These are phyloP conservation scores for Adela reaumurella DNA, from an alignment of 2,888 invertebrate species.

Conservation along the genomic window DNA sequence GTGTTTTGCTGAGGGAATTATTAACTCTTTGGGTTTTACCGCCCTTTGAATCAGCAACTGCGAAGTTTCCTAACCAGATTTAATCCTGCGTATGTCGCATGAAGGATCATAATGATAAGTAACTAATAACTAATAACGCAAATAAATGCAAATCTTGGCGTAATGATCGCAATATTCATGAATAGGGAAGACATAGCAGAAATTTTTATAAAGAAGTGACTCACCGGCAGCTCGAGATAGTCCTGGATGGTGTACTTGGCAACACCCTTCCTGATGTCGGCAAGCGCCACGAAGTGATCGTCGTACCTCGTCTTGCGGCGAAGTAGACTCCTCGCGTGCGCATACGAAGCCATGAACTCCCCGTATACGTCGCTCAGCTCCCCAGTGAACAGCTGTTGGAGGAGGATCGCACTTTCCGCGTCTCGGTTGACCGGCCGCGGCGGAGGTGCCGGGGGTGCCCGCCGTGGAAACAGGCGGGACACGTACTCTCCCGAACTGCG, in stretches of 20 bases:
- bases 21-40: background rate
- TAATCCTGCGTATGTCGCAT: too few relatives aligned
- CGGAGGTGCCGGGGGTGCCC: conserved; percentile 36
- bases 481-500: conserved; percentile 39
- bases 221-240: conserved; percentile 67
- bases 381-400: conserved; percentile 60
- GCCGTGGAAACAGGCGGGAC: conserved; percentile 32
- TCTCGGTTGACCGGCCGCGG: conserved; percentile 24
- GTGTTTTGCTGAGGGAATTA: background rate
- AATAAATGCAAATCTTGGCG: too few relatives aligned
- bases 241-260: conserved; percentile 62
- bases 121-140: too few relatives aligned
- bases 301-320: conserved; percentile 60
- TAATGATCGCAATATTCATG: background rate
- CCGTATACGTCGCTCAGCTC: conserved; percentile 65
- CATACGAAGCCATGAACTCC: conserved; percentile 60
- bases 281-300: conserved; percentile 65
- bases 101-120: too few relatives aligned
- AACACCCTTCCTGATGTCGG: conserved; percentile 62
- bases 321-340: conserved; percentile 57
- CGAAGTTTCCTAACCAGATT: too few relatives aligned
- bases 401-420: conserved; percentile 39
- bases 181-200: background rate
- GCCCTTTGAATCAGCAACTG: background rate
- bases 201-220: conserved; percentile 24